A percentile compares a stretch with the other conserved stretches of the same genome.
Conservation (phyloP, 2,797 vertebrate species). For the Hipposideros larvatus region DNA sequence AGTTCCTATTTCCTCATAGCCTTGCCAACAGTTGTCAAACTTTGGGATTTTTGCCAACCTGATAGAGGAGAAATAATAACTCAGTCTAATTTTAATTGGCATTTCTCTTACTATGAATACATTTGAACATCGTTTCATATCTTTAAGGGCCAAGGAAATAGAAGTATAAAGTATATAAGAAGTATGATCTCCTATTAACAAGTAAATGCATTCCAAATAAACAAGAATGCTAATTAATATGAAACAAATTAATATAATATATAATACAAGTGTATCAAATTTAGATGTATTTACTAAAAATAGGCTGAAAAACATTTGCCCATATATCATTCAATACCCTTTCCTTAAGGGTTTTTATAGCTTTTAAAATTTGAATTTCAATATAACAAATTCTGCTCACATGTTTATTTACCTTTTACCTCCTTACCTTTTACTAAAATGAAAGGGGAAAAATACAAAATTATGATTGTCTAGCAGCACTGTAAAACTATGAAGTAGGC, state of each 20-base stretch:
- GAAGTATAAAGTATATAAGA: constrained; percentile 62
- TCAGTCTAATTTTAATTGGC: constrained; percentile 75
- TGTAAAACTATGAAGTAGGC: not conserved
- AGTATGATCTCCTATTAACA: constrained; percentile 54
- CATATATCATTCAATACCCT: not conserved
- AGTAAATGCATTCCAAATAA: constrained; percentile 61
- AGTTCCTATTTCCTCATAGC: not conserved
- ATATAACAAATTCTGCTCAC: constrained; percentile 18
- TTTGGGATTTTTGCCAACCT: constrained; percentile 67
- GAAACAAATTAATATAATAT: constrained; percentile 48
- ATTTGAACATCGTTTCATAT: constrained; percentile 72
- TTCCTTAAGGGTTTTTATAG: not conserved
- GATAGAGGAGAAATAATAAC: constrained; percentile 68
- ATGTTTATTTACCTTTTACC: constrained; percentile 33
- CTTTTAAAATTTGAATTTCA: constrained; percentile 64
- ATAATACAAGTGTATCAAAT: constrained; percentile 27
- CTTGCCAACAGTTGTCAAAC: constrained; percentile 74
- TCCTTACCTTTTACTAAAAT: constrained; percentile 35
- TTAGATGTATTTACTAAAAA: constrained; percentile 69
- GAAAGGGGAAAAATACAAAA: constrained; percentile 55
- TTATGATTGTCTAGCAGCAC: not conserved
- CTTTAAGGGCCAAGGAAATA: constrained; percentile 57
- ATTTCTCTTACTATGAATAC: constrained; percentile 69
- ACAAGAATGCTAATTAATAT: constrained; percentile 48
- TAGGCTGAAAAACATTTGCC: constrained; percentile 27